phyloP scores from a whole-genome alignment of 1,140 invertebrate genomes.

The Tetranychus urticae region DNA sequence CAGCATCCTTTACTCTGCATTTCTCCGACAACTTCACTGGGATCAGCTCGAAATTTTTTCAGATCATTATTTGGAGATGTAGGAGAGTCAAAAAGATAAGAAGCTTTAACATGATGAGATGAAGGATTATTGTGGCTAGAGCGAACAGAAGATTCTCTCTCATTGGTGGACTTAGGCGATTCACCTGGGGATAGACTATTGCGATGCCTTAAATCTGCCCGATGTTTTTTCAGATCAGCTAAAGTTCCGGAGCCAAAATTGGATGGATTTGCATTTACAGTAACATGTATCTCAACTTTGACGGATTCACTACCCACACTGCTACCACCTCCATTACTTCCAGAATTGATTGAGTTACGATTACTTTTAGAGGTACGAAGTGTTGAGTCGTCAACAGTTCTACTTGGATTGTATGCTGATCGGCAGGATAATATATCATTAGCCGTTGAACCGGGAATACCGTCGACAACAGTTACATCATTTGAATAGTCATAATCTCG shows the following conservation, averaged over 20 bases:
- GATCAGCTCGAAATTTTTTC: slow-evolving; percentile 16
- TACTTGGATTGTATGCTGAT: neutral
- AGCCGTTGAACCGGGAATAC: neutral
- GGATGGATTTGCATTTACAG: slow-evolving; percentile 22
- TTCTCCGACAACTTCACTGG: slow-evolving; percentile 16
- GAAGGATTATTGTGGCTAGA: neutral
- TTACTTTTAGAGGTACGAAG: neutral
- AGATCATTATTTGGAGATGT: slow-evolving; percentile 15
- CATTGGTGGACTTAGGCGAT: neutral
- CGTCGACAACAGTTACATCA: too few relatives aligned
- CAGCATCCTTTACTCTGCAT: slow-evolving; percentile 13
- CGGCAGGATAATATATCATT: neutral
- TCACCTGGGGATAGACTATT: neutral
- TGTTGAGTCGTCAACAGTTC: too few relatives aligned
- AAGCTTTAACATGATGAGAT: neutral
- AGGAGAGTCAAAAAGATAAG: slow-evolving; percentile 12
- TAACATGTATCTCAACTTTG: slow-evolving; percentile 17
- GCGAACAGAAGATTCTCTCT: neutral
- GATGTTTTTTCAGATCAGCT: slow-evolving; percentile 67
- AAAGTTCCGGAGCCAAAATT: slow-evolving; percentile 24
- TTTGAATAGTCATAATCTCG: too few relatives aligned
- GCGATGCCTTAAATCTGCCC: slow-evolving; percentile 24
- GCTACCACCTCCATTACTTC: neutral
- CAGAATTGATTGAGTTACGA: slow-evolving; percentile 2
- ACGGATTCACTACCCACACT: slow-evolving; percentile 9